Base-by-base conservation (phyloP, 2,113 vertebrate genomes). In the Galemys pyrenaicus region DNA sequence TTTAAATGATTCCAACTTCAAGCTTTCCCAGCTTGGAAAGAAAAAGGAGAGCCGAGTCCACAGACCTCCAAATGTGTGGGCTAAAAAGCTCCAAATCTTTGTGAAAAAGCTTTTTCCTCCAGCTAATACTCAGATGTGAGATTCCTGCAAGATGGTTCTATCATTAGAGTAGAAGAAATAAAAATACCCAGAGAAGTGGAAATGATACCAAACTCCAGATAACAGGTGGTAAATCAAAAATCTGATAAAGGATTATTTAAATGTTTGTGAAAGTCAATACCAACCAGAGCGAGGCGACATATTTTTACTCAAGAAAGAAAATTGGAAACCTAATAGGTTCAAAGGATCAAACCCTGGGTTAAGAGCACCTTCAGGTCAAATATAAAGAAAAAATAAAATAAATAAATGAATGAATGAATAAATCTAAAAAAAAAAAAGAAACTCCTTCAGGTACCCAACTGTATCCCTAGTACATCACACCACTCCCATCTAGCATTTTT, bases 261-360 rank as follows among this genome's bases (percentile, higher is more conserved):
- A 77, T 24, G 60, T 70, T 87, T 26, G 7, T 46, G 37, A 96
- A 91, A 51, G 8, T 49, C 46, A 49, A 49, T 77, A 44, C 30
- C 80, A 83, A 58, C 9, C 39, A 26, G 79, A 79, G 58, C 35
- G 65, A 26, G 70, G 11, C 46, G 77, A 20, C 68, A 92, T 67
- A 74, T 70, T 64, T 54, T 85, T 74, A 58, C 67, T 79, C 9
- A 35, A 79, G 44, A 75, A 84, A 37, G 32, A 78, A 96, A 90
- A 67, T 39, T 28, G 12, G 49, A 78, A 89, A 77, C 15, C 41
- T n/a, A 16, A 17, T 39, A 28, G 13, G 9, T 80, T 84, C 51
- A 58, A 41, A 74, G 44, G 28, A 83, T 74, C 20, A 68, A 51
- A 79, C 35, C 32, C 37, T 26, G 4, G 5, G 37, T 56, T 54